Conservation (phyloP, 2,888 invertebrate species). For the Erebia epiphron region DNA sequence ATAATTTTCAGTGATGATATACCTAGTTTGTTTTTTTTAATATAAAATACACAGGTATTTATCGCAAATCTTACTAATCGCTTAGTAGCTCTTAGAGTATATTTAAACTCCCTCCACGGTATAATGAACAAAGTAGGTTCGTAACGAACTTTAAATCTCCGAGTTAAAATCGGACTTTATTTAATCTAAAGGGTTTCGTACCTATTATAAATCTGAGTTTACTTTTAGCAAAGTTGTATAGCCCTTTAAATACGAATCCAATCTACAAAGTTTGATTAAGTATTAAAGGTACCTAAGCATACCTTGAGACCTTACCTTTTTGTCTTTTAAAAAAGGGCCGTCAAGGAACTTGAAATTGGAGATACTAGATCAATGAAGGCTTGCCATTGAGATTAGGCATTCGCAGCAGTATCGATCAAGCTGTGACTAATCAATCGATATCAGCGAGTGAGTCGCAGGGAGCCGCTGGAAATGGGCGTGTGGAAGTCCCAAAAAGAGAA, state of each 20-base stretch:
- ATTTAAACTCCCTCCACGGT: neutral
- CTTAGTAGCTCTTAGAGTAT: neutral
- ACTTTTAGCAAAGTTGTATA: slow-evolving; percentile 5
- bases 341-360: no score
- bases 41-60: no score
- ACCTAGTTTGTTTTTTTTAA: no score
- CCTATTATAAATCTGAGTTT: slow-evolving; percentile 8
- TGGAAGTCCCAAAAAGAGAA: no score
- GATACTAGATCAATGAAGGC: no score
- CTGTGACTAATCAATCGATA: no score
- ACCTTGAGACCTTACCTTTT: neutral
- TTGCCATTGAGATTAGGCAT: no score
- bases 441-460: no score
- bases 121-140: slow-evolving; percentile 8
- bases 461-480: no score
- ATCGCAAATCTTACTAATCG: neutral
- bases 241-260: slow-evolving; percentile 15
- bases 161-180: slow-evolving; percentile 10
- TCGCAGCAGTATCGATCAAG: no score
- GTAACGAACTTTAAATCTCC: slow-evolving; percentile 9
- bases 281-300: neutral
- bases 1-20: no score
- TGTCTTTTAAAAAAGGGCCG: no score
- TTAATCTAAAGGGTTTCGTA: slow-evolving; percentile 1
- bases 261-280: slow-evolving; percentile 15